Conservation (phyloP, 2,113 vertebrate species). For the Pyrgilauda ruficollis region DNA sequence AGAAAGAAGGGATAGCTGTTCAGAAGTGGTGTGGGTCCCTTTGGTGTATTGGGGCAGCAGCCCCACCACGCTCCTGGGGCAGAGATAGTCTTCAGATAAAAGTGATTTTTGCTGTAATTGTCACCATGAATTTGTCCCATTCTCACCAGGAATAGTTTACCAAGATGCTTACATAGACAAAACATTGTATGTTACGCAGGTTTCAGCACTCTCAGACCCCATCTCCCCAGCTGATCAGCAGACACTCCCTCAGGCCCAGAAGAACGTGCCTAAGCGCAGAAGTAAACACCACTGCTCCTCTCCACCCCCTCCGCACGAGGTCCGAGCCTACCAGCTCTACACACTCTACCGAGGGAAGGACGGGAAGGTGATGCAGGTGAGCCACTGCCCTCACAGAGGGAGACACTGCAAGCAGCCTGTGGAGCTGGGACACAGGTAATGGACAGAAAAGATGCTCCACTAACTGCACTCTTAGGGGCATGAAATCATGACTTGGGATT, state of each 20-base stretch:
- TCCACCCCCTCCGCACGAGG: conserved; percentile 84
- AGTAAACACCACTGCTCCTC: conserved; percentile 72
- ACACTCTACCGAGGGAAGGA: conserved; percentile 91
- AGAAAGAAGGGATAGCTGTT: background rate
- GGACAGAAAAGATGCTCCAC: rapidly evolving
- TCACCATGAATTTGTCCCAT: background rate
- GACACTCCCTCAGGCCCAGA: conserved; percentile 59
- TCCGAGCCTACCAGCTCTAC: conserved; percentile 94
- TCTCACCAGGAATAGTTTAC: background rate
- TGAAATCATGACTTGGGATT: background rate
- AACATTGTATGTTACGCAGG: conserved; percentile 56
- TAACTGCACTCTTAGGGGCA: background rate
- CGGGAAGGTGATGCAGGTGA: conserved; percentile 96
- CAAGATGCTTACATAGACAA: background rate
- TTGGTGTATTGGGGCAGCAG: background rate
- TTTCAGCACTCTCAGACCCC: conserved; percentile 84
- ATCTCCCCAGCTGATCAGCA: conserved; percentile 80
- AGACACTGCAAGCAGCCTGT: background rate
- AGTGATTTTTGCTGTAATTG: background rate
- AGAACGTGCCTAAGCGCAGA: conserved; percentile 61
- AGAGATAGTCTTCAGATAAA: background rate
- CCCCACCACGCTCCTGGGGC: background rate
- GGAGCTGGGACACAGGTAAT: background rate
- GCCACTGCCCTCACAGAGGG: background rate
- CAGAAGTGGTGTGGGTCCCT: background rate